phyloP scores from a whole-genome alignment of 1,140 invertebrate genomes.

The Orchesella cincta region DNA sequence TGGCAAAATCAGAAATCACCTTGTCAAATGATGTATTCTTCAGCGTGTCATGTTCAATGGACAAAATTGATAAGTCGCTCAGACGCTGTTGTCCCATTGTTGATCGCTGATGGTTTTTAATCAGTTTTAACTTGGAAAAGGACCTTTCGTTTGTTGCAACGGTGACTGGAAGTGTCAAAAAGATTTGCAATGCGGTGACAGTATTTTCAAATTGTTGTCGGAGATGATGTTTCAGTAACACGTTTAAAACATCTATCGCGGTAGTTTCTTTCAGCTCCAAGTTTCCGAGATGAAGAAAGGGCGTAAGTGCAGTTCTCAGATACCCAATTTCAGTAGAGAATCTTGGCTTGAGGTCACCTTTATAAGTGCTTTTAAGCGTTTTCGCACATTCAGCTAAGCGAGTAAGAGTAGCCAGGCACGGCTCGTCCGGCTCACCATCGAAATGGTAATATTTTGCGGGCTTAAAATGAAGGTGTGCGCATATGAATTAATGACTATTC shows the following conservation, averaged over 20 bases:
- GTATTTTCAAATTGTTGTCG: not conserved
- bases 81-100: conserved; percentile 45
- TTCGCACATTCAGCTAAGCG: no score
- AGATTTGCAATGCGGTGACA: conserved; percentile 34
- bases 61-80: conserved; percentile 45
- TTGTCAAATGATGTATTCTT: conserved; percentile 32
- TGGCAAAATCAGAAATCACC: conserved; percentile 34
- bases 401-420: no score
- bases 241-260: not conserved
- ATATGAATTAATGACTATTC: no score
- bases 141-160: conserved; percentile 45
- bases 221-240: not conserved
- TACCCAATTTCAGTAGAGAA: not conserved
- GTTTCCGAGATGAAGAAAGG: not conserved
- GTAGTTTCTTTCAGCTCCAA: not conserved
- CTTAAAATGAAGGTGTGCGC: no score
- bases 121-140: conserved; percentile 51
- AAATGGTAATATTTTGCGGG: no score
- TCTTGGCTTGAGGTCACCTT: no score
- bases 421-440: no score
- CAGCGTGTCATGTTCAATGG: conserved; percentile 43
- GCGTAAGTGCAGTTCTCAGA: not conserved
- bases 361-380: no score
- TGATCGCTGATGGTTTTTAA: conserved; percentile 51
- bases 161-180: conserved; percentile 48